A percentile compares a stretch with the other conserved stretches of the same genome.
phyloP scores from a whole-genome alignment of 2,888 invertebrate species.

The Platyscelio sp. region DNA sequence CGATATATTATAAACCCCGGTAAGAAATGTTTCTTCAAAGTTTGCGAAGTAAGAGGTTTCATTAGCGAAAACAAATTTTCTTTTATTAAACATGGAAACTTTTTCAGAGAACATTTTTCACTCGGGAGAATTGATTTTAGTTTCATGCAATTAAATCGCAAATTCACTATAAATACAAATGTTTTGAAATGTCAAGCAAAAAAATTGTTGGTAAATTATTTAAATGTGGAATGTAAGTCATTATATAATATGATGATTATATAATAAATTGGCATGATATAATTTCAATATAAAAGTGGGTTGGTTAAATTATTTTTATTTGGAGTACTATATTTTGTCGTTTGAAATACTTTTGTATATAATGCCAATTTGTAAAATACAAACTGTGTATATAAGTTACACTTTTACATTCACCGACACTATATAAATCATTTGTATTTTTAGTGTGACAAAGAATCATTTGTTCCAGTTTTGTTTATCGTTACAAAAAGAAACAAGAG shows the following conservation, averaged over 20 bases:
- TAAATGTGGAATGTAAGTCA: too few relatives aligned
- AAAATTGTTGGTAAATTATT: neutral
- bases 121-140: constrained; percentile 30
- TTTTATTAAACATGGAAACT: constrained; percentile 1
- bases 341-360: too few relatives aligned
- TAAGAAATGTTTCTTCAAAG: constrained; percentile 25
- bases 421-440: constrained; percentile 19
- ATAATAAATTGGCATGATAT: too few relatives aligned
- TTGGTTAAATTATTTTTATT: too few relatives aligned
- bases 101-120: constrained; percentile 37
- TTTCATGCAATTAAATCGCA: constrained; percentile 12
- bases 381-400: too few relatives aligned
- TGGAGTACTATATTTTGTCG: too few relatives aligned
- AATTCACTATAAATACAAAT: constrained; percentile 11
- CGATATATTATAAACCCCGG: constrained; percentile 7
- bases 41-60: neutral
- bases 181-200: constrained; percentile 4
- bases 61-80: neutral
- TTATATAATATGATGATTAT: too few relatives aligned
- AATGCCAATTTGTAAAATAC: too few relatives aligned
- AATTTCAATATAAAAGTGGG: too few relatives aligned
- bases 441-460: neutral
- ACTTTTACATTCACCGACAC: too few relatives aligned
- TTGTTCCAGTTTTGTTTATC: constrained; percentile 20
- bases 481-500: constrained; percentile 1